Percentiles rank a stretch among this genome's conserved stretches.
Conservation (phyloP, 2,888 invertebrate species). For the Parnassius mnemosyne region DNA sequence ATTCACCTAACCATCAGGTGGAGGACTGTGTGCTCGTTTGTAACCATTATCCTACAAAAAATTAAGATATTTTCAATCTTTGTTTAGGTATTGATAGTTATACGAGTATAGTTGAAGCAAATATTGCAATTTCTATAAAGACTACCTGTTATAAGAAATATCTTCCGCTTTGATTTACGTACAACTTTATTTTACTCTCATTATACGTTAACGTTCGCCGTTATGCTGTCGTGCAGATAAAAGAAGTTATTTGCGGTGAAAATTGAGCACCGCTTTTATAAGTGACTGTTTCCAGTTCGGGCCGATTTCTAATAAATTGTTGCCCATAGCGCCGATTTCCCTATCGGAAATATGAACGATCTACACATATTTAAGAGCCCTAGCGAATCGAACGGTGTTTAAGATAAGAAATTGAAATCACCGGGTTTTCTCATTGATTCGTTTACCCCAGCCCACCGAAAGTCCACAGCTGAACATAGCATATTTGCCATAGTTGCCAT, state of each 20-base stretch:
- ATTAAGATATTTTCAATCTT: too few species aligned
- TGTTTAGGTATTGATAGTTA: too few species aligned
- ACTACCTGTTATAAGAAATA: slow-evolving; percentile 11
- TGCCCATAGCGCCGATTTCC: slow-evolving; percentile 41
- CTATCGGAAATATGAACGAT: slow-evolving; percentile 30
- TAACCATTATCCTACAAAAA: too few species aligned
- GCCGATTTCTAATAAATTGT: slow-evolving; percentile 62
- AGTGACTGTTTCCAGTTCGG: slow-evolving; percentile 35
- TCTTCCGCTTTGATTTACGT: slow-evolving; percentile 22
- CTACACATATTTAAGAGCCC: slow-evolving; percentile 12
- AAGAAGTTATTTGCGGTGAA: slow-evolving; percentile 45
- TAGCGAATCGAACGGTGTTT: slow-evolving; percentile 3
- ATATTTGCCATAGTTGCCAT: too few species aligned
- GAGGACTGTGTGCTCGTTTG: too few species aligned
- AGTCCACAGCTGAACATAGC: too few species aligned
- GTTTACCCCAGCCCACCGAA: too few species aligned
- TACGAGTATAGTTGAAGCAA: background rate
- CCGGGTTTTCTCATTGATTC: too few species aligned
- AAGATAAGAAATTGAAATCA: slow-evolving; percentile 10
- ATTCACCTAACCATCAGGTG: too few species aligned
- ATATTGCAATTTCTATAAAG: slow-evolving; percentile 16
- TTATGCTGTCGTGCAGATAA: slow-evolving; percentile 37
- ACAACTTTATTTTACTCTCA: slow-evolving; percentile 15
- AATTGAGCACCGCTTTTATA: slow-evolving; percentile 46
- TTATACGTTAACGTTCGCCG: slow-evolving; percentile 25